Evolutionary conservation across 2,113 vertebrate genomes (phyloP), one percentile per base, ranked within the genome.

Genomic region (Corythaeola cristata): DNA sequence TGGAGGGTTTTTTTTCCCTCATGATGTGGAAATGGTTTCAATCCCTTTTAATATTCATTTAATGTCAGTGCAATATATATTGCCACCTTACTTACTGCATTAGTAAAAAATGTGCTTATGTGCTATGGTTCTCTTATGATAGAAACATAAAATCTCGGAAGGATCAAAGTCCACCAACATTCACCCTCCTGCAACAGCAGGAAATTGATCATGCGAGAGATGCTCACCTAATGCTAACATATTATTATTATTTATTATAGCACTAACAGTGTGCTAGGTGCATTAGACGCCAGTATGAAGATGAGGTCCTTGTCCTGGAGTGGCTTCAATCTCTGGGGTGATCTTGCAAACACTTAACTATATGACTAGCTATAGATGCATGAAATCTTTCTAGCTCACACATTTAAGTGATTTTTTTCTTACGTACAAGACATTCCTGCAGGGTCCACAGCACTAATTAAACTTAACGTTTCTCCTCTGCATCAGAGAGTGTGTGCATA

Each of bases 31-130:
- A 97, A 97, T 96, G 88, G 66, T 95, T 97, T 95, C 97, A 95
- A 94, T 96, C 87, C 94, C 88, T 96, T 97, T 97, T 97, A 97
- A 97, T 97, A 97, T 97, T 96, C 96, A 93, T 97, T 97, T 97
- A 97, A 97, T 97, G 96, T 97, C 97, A 94, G 94, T 84, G 92
- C 92, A 96, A 97, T 97, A 97, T 97, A 97, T 97, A 97, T 96
- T 96, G 95, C 93, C 90, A 93, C 89, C 96, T 97, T 97, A 80
- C 94, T 97, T 96, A 97, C 94, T 91, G 95, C 97, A 96, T 97
- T 97, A 97, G 97, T 97, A 96, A 97, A 96, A 97, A 96, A 97
- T 96, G 95, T 96, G 96, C 96, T 97, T 97, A 97, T 97, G 97
- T 92, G 95, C 96, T 94, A 85, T 96, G 96, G 97, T 97, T 97